Percentiles rank a stretch among this genome's conserved stretches.
Evolutionary conservation across 2,888 invertebrate genomes (phyloP).

Genomic region (Tineola bisselliella): DNA sequence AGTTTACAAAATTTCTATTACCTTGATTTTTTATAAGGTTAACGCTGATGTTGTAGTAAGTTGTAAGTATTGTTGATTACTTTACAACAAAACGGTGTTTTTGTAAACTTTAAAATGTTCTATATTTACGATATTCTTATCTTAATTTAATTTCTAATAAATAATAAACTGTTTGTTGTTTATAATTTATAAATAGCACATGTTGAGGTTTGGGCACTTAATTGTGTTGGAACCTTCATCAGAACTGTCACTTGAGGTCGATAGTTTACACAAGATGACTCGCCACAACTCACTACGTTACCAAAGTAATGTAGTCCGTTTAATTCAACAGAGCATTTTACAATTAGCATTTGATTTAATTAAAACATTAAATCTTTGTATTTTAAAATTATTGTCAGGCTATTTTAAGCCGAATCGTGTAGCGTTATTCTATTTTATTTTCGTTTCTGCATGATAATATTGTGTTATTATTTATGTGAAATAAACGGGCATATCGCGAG

Average conservation of each 20-base stretch:
- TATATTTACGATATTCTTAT: too few relatives aligned
- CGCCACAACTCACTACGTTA: background rate
- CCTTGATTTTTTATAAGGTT: too few relatives aligned
- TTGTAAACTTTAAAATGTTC: too few relatives aligned
- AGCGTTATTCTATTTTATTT: background rate
- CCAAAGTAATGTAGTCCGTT: background rate
- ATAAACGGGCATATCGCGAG: background rate
- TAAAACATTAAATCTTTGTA: background rate
- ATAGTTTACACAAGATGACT: conserved; percentile 12
- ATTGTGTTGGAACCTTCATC: background rate
- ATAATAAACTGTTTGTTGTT: background rate
- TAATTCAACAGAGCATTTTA: too few relatives aligned
- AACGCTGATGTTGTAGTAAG: too few relatives aligned
- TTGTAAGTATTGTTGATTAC: too few relatives aligned
- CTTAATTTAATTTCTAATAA: background rate
- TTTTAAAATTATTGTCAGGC: too few relatives aligned
- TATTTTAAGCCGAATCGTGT: too few relatives aligned
- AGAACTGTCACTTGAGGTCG: conserved; percentile 11
- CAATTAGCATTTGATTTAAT: background rate
- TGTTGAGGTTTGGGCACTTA: background rate
- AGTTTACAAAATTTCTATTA: too few relatives aligned
- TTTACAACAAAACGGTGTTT: too few relatives aligned
- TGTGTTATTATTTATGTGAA: background rate
- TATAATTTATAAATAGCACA: background rate
- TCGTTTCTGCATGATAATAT: too few relatives aligned